Conservation (phyloP, 2,888 invertebrate genomes). For the Aphelenchoides bicaudatus region DNA sequence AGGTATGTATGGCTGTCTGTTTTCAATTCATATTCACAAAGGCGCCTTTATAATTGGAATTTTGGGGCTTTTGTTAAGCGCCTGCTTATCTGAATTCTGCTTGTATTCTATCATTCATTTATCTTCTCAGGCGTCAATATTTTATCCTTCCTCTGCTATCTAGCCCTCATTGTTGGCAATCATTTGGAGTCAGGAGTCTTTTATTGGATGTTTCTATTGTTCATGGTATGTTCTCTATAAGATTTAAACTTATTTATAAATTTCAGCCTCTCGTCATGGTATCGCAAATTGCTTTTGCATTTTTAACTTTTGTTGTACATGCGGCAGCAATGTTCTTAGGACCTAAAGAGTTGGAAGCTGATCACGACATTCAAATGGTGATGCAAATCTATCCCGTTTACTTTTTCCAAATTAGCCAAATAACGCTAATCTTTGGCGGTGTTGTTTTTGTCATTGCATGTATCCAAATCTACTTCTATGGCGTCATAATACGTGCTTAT, state of each 20-base stretch:
- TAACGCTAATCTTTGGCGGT: not conserved
- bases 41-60: slow-evolving; percentile 4
- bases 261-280: slow-evolving; percentile 5
- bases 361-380: not conserved
- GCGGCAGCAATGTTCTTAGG: not conserved
- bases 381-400: not conserved
- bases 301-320: not conserved
- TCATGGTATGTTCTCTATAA: not conserved
- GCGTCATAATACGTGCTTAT: not conserved
- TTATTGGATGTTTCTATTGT: not conserved
- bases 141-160: not conserved
- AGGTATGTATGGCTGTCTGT: slow-evolving; percentile 9
- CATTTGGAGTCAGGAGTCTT: not conserved
- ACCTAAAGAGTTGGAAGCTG: not conserved
- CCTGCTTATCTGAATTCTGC: not conserved
- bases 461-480: not conserved
- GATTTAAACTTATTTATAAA: not conserved
- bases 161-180: not conserved
- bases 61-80: not conserved
- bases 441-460: not conserved
- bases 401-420: not conserved
- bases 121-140: not conserved
- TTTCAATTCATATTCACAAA: not conserved
- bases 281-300: not conserved
- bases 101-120: slow-evolving; percentile 7